Evolutionary conservation across 1,140 invertebrate genomes (phyloP).

Genomic region (Chlorops oryzae): DNA sequence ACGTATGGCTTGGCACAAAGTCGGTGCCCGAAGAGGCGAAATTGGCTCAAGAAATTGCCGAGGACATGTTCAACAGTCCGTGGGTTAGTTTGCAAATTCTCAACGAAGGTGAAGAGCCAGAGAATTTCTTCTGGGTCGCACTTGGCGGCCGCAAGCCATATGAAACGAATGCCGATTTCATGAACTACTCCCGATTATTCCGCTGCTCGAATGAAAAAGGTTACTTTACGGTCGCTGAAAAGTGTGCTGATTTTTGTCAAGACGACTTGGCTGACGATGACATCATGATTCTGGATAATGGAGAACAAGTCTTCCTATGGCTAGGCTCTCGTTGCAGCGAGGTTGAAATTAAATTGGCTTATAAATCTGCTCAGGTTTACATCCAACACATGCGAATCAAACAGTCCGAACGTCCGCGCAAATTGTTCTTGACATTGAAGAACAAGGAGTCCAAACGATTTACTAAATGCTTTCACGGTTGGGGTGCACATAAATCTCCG

Average conservation of each 20-base stretch:
- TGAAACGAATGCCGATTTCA: slow-evolving; percentile 85
- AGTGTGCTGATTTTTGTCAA: slow-evolving; percentile 99
- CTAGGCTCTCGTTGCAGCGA: slow-evolving; percentile 92
- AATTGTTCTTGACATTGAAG: slow-evolving; percentile 93
- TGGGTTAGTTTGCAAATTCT: slow-evolving; percentile 83
- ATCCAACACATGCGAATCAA: slow-evolving; percentile 95
- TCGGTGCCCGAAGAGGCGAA: slow-evolving; percentile 81
- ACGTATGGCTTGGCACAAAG: slow-evolving; percentile 94
- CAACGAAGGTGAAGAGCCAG: slow-evolving; percentile 95
- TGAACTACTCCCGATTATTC: slow-evolving; percentile 91
- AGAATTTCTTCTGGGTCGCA: slow-evolving; percentile 98
- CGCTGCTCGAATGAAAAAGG: slow-evolving; percentile 99
- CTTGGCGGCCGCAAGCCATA: slow-evolving; percentile 90
- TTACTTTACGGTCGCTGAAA: slow-evolving; percentile 98
- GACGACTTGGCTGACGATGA: slow-evolving; percentile 99
- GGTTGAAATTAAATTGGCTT: slow-evolving; percentile 97
- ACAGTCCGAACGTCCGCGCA: slow-evolving; percentile 85
- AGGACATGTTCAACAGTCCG: slow-evolving; percentile 86
- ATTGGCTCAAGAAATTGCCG: slow-evolving; percentile 87
- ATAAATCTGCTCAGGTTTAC: slow-evolving; percentile 98
- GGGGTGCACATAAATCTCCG: slow-evolving; percentile 54
- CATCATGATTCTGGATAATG: slow-evolving; percentile 99
- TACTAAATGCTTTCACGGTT: slow-evolving; percentile 98
- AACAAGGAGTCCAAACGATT: slow-evolving; percentile 93
- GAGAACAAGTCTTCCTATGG: slow-evolving; percentile 97